Evolutionary conservation across 2,888 invertebrate species (phyloP).

Genomic region (Agrotis puta): DNA sequence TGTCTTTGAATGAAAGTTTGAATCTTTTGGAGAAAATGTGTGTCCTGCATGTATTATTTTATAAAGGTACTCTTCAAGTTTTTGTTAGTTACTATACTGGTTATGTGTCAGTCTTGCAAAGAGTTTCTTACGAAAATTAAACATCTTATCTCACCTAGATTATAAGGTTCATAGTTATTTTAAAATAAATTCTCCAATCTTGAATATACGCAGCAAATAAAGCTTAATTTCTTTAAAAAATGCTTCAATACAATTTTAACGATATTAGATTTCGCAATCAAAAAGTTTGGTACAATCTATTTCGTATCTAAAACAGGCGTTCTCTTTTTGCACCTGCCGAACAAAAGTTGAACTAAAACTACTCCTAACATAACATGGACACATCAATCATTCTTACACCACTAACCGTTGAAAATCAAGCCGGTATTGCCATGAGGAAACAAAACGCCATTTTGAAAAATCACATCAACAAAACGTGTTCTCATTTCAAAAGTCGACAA

Average conservation of each 20-base stretch:
- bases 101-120: constrained; percentile 13
- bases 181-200: constrained; percentile 7
- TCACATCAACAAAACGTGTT: constrained; percentile 75
- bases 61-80: background rate
- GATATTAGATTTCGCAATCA: background rate
- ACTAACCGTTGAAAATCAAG: constrained; percentile 72
- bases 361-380: constrained; percentile 17
- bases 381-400: constrained; percentile 56
- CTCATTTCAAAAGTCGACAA: constrained; percentile 78
- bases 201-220: constrained; percentile 1
- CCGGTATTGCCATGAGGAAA: constrained; percentile 67
- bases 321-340: constrained; percentile 27
- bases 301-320: background rate
- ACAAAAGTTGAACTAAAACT: constrained; percentile 11
- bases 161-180: constrained; percentile 1
- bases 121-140: constrained; percentile 17
- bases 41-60: background rate
- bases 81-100: too few relatives aligned
- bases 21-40: background rate
- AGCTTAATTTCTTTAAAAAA: background rate
- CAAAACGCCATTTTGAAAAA: constrained; percentile 75
- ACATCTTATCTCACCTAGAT: background rate
- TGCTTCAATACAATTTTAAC: background rate
- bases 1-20: background rate
- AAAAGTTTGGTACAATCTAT: background rate